Evolutionary conservation across 2,888 invertebrate species (phyloP), one percentile per base, ranked within the genome.

Genomic region (Drosophila birchii): DNA sequence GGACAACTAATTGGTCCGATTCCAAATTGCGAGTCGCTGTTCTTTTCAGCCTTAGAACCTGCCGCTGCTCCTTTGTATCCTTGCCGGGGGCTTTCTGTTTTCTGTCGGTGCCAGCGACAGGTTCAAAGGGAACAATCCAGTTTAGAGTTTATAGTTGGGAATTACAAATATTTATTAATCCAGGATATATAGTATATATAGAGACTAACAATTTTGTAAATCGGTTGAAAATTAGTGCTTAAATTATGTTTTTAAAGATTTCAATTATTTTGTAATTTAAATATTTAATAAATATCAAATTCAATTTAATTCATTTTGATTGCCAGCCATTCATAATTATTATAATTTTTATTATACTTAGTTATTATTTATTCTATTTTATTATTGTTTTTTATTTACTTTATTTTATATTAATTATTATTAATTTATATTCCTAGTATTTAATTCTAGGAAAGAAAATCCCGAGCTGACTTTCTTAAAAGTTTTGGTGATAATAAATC

Each of bases 1-100:
- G 71, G 47, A 43, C 58, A 71, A 79, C 74, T 86, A 84, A 86
- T 86, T 81, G 74, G 69, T 74, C 29, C 64, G 84, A 59, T 71
- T 69, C 70, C 78, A 75, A 86, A 86, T 71, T 80, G 78, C 69
- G 67, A 51, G 53, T 43, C 68, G 68, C 68, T 69, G 68, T 57
- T 68, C 68, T 38, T 69, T 69, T 69, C 34, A 51, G 41, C 12
- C 71, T 70, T 39, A 70, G 58, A 69, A 58, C 49, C 68, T 58
- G 71, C 68, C 68, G 68, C 71, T 44, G 56, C 56, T 68, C 39
- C 67, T 54, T 64, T 63, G 64, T 66, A 7, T 9, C 29, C 62
- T n/a, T 12, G 5, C 8, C 16, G 16, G 34, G 32, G 49, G 41
- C 47, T 34, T 62, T 43, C 49, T 63, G 39, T 63, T 34, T 51